phyloP scores from a whole-genome alignment of 2,888 invertebrate species.

The Aleiodes leptofemur region DNA sequence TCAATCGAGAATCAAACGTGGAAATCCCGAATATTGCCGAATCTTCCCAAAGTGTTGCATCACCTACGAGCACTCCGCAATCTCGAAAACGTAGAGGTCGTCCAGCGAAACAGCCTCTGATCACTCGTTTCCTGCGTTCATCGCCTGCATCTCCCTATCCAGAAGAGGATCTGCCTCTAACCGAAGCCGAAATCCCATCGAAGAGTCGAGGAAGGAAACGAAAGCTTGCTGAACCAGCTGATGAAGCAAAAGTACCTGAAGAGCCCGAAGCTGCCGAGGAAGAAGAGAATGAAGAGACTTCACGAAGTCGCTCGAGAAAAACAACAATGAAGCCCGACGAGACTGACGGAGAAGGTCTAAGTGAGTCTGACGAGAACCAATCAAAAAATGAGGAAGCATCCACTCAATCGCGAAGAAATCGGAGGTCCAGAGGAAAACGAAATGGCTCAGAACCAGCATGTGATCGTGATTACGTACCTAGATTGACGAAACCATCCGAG shows the following conservation, averaged over 20 bases:
- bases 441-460: neutral
- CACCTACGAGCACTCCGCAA: too few relatives aligned
- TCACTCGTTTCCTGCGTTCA: too few relatives aligned
- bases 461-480: too few relatives aligned
- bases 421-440: neutral
- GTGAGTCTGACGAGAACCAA: conserved; percentile 46
- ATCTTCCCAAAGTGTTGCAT: neutral
- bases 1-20: neutral
- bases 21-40: neutral
- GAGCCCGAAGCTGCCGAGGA: neutral
- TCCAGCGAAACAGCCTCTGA: too few relatives aligned
- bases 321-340: conserved; percentile 26
- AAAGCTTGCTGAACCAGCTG: conserved; percentile 4
- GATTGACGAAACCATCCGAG: conserved; percentile 39
- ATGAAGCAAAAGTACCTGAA: neutral
- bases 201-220: conserved; percentile 21
- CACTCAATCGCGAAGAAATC: neutral
- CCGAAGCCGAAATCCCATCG: neutral
- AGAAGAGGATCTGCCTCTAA: neutral
- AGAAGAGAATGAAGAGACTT: neutral
- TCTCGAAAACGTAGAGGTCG: too few relatives aligned
- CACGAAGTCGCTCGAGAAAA: neutral
- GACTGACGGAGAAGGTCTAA: conserved; percentile 51
- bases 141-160: too few relatives aligned
- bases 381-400: conserved; percentile 1